Base-by-base conservation (phyloP, 2,888 invertebrate species). In the Brachycybe producta region DNA sequence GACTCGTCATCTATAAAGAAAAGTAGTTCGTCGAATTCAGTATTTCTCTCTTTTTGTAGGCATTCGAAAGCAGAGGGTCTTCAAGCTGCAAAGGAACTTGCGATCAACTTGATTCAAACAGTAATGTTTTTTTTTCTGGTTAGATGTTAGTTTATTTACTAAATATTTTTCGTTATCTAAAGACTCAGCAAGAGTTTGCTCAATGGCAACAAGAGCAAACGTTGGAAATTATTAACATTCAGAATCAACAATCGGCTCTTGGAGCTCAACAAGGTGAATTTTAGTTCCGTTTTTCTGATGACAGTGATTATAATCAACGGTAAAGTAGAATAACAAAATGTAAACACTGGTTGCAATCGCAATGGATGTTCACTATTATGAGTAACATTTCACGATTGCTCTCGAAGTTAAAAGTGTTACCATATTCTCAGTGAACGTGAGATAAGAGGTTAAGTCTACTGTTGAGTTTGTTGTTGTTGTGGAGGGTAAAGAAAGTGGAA, bases 21-120 rank as follows among this genome's bases (percentile, higher is more conserved):
- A n/a, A n/a, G n/a, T n/a, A n/a, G n/a, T n/a, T n/a, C n/a, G n/a
- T n/a, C 13, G 21, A n/a, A n/a, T n/a, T n/a, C n/a, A n/a, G n/a
- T n/a, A 32, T 53, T 5, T 15, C 41, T 26, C 54, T 49, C 45
- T 34, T 51, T 53, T 59, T 59, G 7, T 61, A 77, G 77, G 62
- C 84, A 84, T 70, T 75, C 78, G 11, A 76, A 79, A 59, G 72
- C 75, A 24, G 77, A 79, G 59, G 79, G 79, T 41, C 66, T 82
- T 36, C 75, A 78, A 55, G 78, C 76, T 57, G 83, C 82, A 15
- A 77, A 80, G 60, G 78, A 79, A 56, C 66, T 84, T 49, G 80
- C 82, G 13, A 77, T 80, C 61, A 84, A 84, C 67, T 71, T 85
- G 42, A 80, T 84, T 57, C 82, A 84, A 67, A 84, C 84, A 4